Percentiles rank a stretch among this genome's conserved stretches.
Evolutionary conservation across 2,797 vertebrate species (phyloP).

Genomic region (Nannoperca obscura): DNA sequence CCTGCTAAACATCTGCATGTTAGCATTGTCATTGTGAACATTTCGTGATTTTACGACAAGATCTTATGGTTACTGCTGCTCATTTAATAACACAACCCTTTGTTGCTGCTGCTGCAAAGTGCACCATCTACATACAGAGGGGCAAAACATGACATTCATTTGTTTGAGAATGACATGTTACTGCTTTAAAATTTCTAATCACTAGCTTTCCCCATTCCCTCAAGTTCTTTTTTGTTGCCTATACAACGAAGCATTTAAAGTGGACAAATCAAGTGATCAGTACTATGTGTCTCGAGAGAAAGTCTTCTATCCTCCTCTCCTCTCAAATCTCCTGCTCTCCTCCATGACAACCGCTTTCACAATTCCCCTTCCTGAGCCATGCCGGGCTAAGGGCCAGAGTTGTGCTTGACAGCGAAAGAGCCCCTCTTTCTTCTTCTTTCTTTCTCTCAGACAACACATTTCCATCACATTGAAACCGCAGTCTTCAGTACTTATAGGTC

Average conservation of each 20-base stretch:
- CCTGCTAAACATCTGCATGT: not conserved
- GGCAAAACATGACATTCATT: not conserved
- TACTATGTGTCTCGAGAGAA: slow-evolving; percentile 53
- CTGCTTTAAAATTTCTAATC: not conserved
- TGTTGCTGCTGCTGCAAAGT: not conserved
- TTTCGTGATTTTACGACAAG: not conserved
- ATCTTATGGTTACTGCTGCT: not conserved
- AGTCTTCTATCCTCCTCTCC: slow-evolving; percentile 41
- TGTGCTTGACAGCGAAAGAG: slow-evolving; percentile 44
- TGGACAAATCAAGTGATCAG: slow-evolving; percentile 56
- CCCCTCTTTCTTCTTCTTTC: slow-evolving; percentile 38
- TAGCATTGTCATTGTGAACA: not conserved
- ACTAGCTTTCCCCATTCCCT: not conserved
- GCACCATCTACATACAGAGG: not conserved
- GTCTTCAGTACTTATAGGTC: slow-evolving; percentile 22
- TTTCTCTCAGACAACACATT: slow-evolving; percentile 48
- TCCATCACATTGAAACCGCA: slow-evolving; percentile 44
- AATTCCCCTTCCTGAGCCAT: slow-evolving; percentile 54
- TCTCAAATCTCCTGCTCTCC: slow-evolving; percentile 48
- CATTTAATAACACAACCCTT: not conserved
- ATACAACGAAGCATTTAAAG: slow-evolving; percentile 30
- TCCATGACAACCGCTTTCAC: slow-evolving; percentile 72
- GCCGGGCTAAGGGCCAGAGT: slow-evolving; percentile 62
- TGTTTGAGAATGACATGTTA: not conserved
- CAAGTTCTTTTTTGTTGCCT: slow-evolving; percentile 5